Evolutionary conservation across 2,797 vertebrate species (phyloP), one percentile per base, ranked within the genome.

Genomic region (Acrocephalus scirpaceus): DNA sequence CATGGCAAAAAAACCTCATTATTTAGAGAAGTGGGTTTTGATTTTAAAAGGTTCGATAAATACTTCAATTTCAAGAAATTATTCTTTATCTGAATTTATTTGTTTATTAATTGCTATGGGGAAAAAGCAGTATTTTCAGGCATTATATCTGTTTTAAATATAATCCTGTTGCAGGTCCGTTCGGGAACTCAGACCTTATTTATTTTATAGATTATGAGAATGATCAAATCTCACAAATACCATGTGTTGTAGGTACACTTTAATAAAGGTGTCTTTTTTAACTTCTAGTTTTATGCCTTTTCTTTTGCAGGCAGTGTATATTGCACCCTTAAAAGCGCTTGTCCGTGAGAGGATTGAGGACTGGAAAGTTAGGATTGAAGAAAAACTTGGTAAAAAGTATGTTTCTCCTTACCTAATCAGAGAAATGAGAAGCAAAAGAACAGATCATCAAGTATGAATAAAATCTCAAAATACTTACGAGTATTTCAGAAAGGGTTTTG

Each of bases 281-380:
- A 78, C 21, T 54, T 72, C 44, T 86, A 66, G 21, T 22, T 90
- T 58, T 88, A 51, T 92, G 74, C 36, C 62, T 92, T 84, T 61
- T 48, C 71, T 95, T 92, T 95, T 94, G 10, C 84, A 99, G 99
- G 99, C 99, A 78, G 99, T 99, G 34, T 99, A 99, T 89, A 99
- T 99, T 53, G 99, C 99, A 19, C 99, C 99, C 11, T 95, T 99
- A 79, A 99, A 99, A 96, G 99, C 99, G 20, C 98, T 99, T 7
- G 99, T 99, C 71, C 98, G 99, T 92, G 99, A 99, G 95, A 98
- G 99, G 97, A 99, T 99, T 74, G 99, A 99, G 92, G 99, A 99
- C 95, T 99, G 99, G 99, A 99, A 99, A 98, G 44, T 99, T 94
- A 98, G 99, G 92, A 99, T 99, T 88, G 99, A 99, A 97, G 98